A percentile compares a stretch with the other conserved stretches of the same genome.
These are phyloP conservation scores for Nomada fabriciana DNA, from an alignment of 2,888 invertebrate genomes.

Conservation along the genomic window DNA sequence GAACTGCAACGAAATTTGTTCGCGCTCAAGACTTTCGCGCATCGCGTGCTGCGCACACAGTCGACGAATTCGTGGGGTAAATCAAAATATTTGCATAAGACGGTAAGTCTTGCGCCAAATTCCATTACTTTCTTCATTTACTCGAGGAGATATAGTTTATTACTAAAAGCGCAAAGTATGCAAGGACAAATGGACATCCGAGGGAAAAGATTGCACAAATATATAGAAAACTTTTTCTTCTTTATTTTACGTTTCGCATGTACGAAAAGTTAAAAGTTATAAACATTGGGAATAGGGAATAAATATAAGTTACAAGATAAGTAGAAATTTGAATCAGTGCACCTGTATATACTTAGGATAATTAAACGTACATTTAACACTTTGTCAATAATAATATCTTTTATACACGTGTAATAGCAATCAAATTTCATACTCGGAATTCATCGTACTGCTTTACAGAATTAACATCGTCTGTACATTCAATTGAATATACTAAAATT, in stretches of 20 bases:
- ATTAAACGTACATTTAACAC: not conserved
- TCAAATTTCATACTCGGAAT: not conserved
- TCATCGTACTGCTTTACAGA: not conserved
- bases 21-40: constrained; percentile 56
- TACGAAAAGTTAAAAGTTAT: constrained; percentile 31
- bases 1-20: constrained; percentile 59
- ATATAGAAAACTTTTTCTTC: constrained; percentile 38
- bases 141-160: too few relatives aligned
- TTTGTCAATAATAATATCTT: not conserved
- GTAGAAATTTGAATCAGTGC: constrained; percentile 17
- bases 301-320: constrained; percentile 24
- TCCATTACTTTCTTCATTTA: too few relatives aligned
- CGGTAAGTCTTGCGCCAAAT: too few relatives aligned
- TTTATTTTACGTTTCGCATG: constrained; percentile 43
- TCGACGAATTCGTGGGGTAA: constrained; percentile 18
- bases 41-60: constrained; percentile 54
- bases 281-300: not conserved
- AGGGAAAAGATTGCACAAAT: not conserved
- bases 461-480: not conserved
- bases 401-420: not conserved
- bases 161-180: too few relatives aligned
- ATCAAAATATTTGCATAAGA: not conserved
- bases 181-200: not conserved
- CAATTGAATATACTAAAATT: not conserved
- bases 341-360: not conserved